phyloP scores from a whole-genome alignment of 53 echinoderm and acorn worm genomes.

The Paracentrotus lividus region DNA sequence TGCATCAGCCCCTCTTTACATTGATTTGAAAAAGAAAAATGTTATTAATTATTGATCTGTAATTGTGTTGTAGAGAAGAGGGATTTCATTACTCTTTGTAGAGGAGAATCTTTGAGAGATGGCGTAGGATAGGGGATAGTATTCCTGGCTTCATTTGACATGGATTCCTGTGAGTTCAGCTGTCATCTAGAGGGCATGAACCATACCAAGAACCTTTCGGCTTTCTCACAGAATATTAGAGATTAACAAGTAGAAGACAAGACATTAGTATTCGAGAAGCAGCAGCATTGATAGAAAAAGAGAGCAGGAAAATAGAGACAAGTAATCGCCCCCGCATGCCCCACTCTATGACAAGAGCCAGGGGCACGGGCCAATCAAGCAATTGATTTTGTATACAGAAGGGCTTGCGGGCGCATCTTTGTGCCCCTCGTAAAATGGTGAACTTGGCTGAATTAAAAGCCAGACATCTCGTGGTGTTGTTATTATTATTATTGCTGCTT shows the following conservation, averaged over 20 bases:
- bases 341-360: slow-evolving; percentile 47
- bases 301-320: neutral
- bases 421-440: neutral
- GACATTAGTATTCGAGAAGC: slow-evolving; percentile 43
- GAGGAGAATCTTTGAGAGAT: neutral
- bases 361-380: slow-evolving; percentile 54
- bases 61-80: neutral
- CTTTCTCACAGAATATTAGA: slow-evolving; percentile 13
- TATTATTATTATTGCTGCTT: slow-evolving; percentile 21
- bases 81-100: neutral
- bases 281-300: neutral
- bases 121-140: neutral
- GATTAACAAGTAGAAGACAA: slow-evolving; percentile 46
- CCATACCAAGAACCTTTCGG: neutral
- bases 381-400: slow-evolving; percentile 63
- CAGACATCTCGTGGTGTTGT: neutral
- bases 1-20: neutral
- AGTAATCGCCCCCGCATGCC: slow-evolving; percentile 23
- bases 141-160: slow-evolving; percentile 10
- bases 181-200: slow-evolving; percentile 26
- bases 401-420: neutral
- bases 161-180: slow-evolving; percentile 32
- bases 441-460: slow-evolving; percentile 40
- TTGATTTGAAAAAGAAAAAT: slow-evolving; percentile 18
- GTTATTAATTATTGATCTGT: slow-evolving; percentile 25